Base-by-base conservation (phyloP, 2,888 invertebrate species). In the Mystacides longicornis region DNA sequence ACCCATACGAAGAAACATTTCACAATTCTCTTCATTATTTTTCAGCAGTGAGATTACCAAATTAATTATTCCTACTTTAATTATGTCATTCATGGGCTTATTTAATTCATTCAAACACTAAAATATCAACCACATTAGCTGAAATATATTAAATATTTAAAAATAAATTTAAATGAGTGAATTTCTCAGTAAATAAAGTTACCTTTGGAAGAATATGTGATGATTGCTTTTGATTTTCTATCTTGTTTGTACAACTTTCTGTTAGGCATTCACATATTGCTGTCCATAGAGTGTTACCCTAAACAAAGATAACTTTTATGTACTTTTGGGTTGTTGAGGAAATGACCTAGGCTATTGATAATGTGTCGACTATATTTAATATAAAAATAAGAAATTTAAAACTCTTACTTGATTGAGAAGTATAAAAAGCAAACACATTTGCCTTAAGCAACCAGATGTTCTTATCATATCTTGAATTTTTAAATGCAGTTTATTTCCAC, bases 281-380 rank as follows among this genome's bases (percentile, higher is more conserved):
- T 43, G 64, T 67, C 75, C 72, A 74, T 3, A 69, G 69, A 33
- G 73, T 72, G 59, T 69, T 68, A 55, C 68, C 66, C 76, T 76
- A 63, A 14, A 46, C 9, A 45, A 2, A 33, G 16, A 23, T 18
- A 43, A 43, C 5, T 31, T 7, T 31, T 31, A 31, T 31, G 31
- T 9, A 31, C 7, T 31, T 7, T 31, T 9, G 7, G 31, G 7
- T 7, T 31, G 7, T 14, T 31, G 31, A 31, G 14, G 14, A 31
- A 9, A 9, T 31, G 7, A 31, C 31, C 9, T 31, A 31, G 7
- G 7, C 31, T 7, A 9, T 31, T 31, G 31, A 31, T 31, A 9
- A 31, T 43, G 4, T 11, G 5, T 43, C 43, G 16, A 16, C 43
- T 43, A n/a, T 5, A 43, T 14, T 43, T 43, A 43, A 43, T 43